A percentile compares a stretch with the other conserved stretches of the same genome.
Evolutionary conservation across 2,797 vertebrate genomes (phyloP).

Genomic region (Enteromius anoplus): DNA sequence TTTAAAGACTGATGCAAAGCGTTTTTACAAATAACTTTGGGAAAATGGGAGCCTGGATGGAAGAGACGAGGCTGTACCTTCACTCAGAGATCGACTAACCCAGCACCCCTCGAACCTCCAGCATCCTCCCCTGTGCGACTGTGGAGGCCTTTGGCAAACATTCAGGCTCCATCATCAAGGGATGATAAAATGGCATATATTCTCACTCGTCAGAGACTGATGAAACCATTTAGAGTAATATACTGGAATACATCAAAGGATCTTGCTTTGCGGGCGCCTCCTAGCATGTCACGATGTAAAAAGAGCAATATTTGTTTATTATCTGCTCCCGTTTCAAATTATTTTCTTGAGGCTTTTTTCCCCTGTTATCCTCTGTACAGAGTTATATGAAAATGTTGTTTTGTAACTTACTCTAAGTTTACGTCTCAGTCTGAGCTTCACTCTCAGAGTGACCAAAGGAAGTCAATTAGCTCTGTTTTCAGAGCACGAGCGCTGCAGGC

Average conservation of each 20-base stretch:
- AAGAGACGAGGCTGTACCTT: constrained; percentile 48
- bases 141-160: constrained; percentile 76
- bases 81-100: constrained; percentile 58
- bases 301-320: constrained; percentile 61
- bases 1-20: constrained; percentile 82
- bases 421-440: constrained; percentile 4
- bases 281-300: constrained; percentile 68
- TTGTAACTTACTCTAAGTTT: constrained; percentile 8
- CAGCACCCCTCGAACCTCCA: constrained; percentile 44
- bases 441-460: constrained; percentile 43
- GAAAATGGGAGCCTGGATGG: constrained; percentile 64
- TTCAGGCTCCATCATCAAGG: constrained; percentile 76
- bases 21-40: constrained; percentile 78
- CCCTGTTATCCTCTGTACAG: constrained; percentile 24
- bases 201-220: constrained; percentile 77
- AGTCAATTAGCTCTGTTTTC: constrained; percentile 61
- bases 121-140: constrained; percentile 68
- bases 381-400: constrained; percentile 24
- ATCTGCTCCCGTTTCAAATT: constrained; percentile 56
- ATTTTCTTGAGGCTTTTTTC: constrained; percentile 46
- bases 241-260: constrained; percentile 77
- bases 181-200: constrained; percentile 80
- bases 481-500: constrained; percentile 50
- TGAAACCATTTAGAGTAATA: constrained; percentile 79
- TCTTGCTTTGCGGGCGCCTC: constrained; percentile 70